Evolutionary conservation across 2,113 vertebrate genomes (phyloP), one percentile per base, ranked within the genome.

Genomic region (Datnioides undecimradiatus): DNA sequence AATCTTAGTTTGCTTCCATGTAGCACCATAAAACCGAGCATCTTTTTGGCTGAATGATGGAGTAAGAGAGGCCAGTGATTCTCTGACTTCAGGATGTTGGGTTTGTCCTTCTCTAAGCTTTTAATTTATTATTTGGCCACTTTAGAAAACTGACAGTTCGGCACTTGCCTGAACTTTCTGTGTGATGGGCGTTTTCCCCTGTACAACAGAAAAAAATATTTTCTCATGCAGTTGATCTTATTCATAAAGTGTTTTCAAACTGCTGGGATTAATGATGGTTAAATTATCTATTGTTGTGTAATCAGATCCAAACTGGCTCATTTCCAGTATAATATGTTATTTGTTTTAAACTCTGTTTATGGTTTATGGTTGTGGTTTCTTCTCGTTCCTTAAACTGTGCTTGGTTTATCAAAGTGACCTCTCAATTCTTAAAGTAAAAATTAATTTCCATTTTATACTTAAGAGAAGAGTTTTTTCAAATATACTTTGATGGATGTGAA

Each of bases 1-100:
- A 86, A 91, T 84, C 80, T 45, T 3, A 8, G 36, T 80, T 82
- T 85, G 57, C 45, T 51, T 62, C 59, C 57, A 12, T 73, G 60
- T n/a, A 52, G 41, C 43, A 16, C 19, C 45, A 59, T 70, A 76
- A 72, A 80, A 59, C 5, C 11, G 45, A 70, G 49, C 46, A 52
- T 58, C 16, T 52, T 49, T 73, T 60, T 63, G 79, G 33, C 67
- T 52, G 16, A 66, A 38, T 0, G 3, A 40, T 27, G 36, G 3
- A 23, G 60, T 66, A 23, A 80, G n/a, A 9, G 46, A 48, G 55
- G 5, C 41, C 45, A 51, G 40, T 46, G 17, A 54, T 19, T 60
- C 23, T 81, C 62, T 41, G 21, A 3, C 4, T 27, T 31, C 14
- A 45, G 12, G 29, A 36, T 1, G 8, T 68, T 34, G 10, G 11